Evolutionary conservation across 2,797 vertebrate genomes (phyloP), one percentile per base, ranked within the genome.

Genomic region (Sebastiscus tertius): DNA sequence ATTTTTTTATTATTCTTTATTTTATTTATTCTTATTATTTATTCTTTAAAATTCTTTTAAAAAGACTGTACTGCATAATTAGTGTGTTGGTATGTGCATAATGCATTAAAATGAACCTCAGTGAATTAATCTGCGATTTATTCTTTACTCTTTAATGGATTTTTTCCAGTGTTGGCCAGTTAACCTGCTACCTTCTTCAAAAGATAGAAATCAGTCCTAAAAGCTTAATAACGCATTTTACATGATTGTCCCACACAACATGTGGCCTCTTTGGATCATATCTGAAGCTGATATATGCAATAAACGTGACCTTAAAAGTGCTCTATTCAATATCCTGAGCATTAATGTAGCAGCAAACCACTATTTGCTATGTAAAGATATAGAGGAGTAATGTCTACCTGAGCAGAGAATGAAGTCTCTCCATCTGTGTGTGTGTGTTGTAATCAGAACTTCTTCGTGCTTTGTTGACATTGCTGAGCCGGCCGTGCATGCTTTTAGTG

Each of bases 391-490:
- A 42, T 42, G 39, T 16, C 39, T 42, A 42, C 39, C 14, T 16
- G 39, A 42, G 39, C 14, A 42, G 39, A 42, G 39, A 42, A 42
- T 42, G 39, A 42, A 42, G 39, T 16, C 39, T 16, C 39, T 16
- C 14, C 14, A 6, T 16, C 14, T 42, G 14, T 42, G 39, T 42
- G 39, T 42, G 39, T 42, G 39, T 42, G 39, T 42, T 42, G 14
- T 42, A 42, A 42, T 42, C 39, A 42, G 6, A 42, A 14, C 0
- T 42, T 42, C 39, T 16, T 7, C 39, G 2, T 42, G 14, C 39
- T 42, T 42, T 42, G 14, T 0, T 42, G 39, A 42, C 0, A 42
- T 42, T 16, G 14, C 39, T 16, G 39, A 42, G 14, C 39, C 0
- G 0, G 39, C 39, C 39, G 14, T 16, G 14, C 39, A 42, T 42